phyloP scores from a whole-genome alignment of 2,888 invertebrate genomes.

The Ichneumoninae sp. region DNA sequence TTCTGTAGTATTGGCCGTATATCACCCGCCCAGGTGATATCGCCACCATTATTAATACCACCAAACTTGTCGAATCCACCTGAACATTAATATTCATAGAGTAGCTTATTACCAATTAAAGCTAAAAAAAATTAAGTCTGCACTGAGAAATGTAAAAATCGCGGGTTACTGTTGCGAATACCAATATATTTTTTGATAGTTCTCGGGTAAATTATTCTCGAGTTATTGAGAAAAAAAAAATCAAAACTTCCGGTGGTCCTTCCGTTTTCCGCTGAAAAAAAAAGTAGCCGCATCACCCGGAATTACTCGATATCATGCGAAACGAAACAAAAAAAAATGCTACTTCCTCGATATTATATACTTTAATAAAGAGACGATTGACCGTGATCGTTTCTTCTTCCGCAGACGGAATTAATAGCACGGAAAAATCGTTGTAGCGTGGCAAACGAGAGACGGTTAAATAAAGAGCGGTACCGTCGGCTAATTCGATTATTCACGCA shows the following conservation, averaged over 20 bases:
- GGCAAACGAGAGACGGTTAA: slow-evolving; percentile 26
- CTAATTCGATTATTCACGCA: slow-evolving; percentile 65
- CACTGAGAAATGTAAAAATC: no score
- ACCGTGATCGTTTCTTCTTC: slow-evolving; percentile 45
- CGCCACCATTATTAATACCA: neutral
- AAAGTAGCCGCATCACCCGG: no score
- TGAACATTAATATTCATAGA: neutral
- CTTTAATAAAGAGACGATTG: slow-evolving; percentile 11
- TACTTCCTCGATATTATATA: neutral
- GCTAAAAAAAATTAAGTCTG: neutral
- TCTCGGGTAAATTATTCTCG: no score
- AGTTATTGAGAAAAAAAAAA: no score
- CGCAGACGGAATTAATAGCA: slow-evolving; percentile 58
- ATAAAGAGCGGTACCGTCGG: slow-evolving; percentile 33
- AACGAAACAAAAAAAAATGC: slow-evolving; percentile 20
- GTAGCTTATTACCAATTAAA: neutral
- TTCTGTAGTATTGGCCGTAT: no score
- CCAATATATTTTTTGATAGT: no score
- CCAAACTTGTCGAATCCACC: neutral
- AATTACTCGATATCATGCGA: neutral
- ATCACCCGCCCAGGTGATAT: neutral
- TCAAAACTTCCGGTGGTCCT: no score
- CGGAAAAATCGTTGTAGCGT: slow-evolving; percentile 65
- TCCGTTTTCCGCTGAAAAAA: no score
- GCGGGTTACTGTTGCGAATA: no score